Conservation (phyloP, 30 jellyfish, hydroid and myxozoan species). For the Cassiopea xamachana region DNA sequence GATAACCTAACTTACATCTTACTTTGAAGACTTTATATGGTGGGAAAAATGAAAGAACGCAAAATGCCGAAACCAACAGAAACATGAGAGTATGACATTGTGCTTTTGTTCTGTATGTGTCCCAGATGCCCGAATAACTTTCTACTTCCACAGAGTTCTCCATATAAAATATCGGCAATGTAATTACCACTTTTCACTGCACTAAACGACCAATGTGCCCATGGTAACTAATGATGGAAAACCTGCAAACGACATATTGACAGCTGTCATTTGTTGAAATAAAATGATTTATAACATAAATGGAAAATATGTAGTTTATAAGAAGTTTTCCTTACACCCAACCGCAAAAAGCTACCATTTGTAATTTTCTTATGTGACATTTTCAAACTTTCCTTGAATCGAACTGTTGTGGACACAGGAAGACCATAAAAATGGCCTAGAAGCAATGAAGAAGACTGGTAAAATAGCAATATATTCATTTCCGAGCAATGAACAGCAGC, state of each 20-base stretch:
- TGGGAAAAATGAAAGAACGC: too few relatives aligned
- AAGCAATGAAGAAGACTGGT: not conserved
- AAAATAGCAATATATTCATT: too few relatives aligned
- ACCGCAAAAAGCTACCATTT: not conserved
- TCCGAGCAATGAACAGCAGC: too few relatives aligned
- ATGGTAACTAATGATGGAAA: not conserved
- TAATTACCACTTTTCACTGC: not conserved
- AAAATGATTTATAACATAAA: not conserved
- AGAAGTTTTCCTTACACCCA: not conserved
- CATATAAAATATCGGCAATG: not conserved
- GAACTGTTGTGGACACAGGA: too few relatives aligned
- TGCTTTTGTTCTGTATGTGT: too few relatives aligned
- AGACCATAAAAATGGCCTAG: not conserved
- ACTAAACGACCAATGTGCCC: not conserved
- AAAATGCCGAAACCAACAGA: too few relatives aligned
- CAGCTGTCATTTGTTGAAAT: not conserved
- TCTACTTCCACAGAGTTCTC: not conserved
- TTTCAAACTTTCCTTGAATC: not conserved
- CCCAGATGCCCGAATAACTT: not conserved
- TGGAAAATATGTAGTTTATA: not conserved
- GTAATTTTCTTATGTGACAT: not conserved
- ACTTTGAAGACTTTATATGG: not conserved
- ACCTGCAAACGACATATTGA: not conserved
- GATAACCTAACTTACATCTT: too few relatives aligned
- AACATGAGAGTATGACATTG: too few relatives aligned